Percentiles rank a stretch among this genome's conserved stretches.
Conservation (phyloP, 1,140 invertebrate species). For the Tetramorium parvispinum region DNA sequence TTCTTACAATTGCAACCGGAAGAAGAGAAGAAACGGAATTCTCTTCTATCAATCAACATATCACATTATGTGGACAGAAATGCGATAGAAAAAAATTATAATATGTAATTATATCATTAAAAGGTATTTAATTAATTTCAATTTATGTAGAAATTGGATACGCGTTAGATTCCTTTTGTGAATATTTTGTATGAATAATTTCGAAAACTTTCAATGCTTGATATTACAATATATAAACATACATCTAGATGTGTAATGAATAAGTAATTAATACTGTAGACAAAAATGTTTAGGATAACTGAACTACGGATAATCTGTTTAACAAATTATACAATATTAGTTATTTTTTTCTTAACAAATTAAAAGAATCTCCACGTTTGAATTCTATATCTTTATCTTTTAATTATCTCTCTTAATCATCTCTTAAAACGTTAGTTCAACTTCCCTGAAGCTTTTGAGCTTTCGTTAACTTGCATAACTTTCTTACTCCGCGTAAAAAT, state of each 20-base stretch:
- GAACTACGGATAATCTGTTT: not conserved
- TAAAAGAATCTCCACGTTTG: not conserved
- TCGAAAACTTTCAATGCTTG: not conserved
- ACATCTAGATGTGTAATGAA: not conserved
- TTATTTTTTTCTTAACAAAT: not conserved
- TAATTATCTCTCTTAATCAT: constrained; percentile 40
- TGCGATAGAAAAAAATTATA: not conserved
- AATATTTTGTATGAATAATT: not conserved
- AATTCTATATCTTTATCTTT: not conserved
- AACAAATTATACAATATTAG: not conserved
- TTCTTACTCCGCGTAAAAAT: constrained; percentile 34
- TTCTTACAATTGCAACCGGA: constrained; percentile 15
- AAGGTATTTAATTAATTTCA: not conserved
- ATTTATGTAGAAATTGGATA: not conserved
- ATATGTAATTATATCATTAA: not conserved
- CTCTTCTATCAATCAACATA: constrained; percentile 22
- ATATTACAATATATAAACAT: not conserved
- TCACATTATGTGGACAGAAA: not conserved
- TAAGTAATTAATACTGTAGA: not conserved
- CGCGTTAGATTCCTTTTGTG: not conserved
- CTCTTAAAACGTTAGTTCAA: constrained; percentile 41
- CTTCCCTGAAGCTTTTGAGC: constrained; percentile 14
- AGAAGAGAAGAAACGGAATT: not conserved
- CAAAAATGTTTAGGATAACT: not conserved
- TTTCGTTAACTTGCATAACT: constrained; percentile 43